Evolutionary conservation across 2,113 vertebrate species (phyloP).

Genomic region (Zapornia atra): DNA sequence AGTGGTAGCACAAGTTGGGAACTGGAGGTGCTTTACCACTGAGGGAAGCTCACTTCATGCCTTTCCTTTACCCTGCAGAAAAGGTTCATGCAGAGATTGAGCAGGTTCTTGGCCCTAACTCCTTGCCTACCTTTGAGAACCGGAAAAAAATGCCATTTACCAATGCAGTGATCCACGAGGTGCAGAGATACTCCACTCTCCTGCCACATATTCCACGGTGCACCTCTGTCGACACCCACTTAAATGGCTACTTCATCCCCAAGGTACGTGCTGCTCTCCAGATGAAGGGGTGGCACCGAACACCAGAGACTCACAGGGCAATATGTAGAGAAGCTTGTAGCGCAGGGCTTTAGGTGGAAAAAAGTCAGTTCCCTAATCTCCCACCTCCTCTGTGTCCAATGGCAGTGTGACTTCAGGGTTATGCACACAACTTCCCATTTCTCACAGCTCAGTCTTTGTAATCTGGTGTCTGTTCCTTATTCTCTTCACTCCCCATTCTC

Average conservation of each 20-base stretch:
- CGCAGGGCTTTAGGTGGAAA: background rate
- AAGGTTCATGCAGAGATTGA: slow-evolving; percentile 53
- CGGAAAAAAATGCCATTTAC: slow-evolving; percentile 74
- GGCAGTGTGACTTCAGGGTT: background rate
- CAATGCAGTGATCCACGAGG: slow-evolving; percentile 80
- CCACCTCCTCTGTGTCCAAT: rapidly evolving
- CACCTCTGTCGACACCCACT: background rate
- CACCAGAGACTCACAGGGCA: background rate
- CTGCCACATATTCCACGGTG: slow-evolving; percentile 57
- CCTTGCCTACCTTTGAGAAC: slow-evolving; percentile 43
- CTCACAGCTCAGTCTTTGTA: background rate
- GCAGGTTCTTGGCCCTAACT: background rate
- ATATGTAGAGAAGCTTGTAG: background rate
- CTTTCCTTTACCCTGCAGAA: background rate
- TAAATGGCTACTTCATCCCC: slow-evolving; percentile 66
- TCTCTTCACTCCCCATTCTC: background rate
- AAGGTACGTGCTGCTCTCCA: slow-evolving; percentile 25
- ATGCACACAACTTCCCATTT: background rate
- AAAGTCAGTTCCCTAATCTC: background rate
- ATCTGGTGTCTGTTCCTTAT: background rate
- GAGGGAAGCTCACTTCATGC: background rate
- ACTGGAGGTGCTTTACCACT: background rate
- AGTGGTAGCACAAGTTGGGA: background rate
- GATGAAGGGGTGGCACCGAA: background rate
- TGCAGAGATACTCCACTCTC: slow-evolving; percentile 81